Evolutionary conservation across 2,797 vertebrate genomes (phyloP).

Genomic region (Mycteria americana): DNA sequence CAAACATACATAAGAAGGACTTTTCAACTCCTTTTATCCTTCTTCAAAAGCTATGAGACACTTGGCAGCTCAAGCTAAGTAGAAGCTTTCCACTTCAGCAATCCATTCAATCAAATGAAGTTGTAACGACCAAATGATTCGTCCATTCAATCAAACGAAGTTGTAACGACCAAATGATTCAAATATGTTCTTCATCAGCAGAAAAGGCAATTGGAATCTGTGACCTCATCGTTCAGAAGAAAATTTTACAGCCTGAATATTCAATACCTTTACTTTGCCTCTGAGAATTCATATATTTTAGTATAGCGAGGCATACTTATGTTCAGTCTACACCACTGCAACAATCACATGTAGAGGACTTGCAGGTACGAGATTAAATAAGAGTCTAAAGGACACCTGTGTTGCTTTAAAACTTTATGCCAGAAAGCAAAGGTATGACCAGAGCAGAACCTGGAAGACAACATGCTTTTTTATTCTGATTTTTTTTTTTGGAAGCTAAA

Average conservation of each 20-base stretch:
- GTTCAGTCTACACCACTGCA: neutral
- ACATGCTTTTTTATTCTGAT: neutral
- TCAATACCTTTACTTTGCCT: neutral
- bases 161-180: neutral
- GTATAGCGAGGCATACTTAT: neutral
- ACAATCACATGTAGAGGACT: neutral
- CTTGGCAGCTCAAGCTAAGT: neutral
- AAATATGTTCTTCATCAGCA: neutral
- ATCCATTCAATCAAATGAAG: neutral
- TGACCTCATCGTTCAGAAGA: neutral
- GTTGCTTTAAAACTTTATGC: neutral
- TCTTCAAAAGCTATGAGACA: neutral
- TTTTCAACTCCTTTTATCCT: neutral
- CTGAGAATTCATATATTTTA: neutral
- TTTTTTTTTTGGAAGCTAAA: neutral
- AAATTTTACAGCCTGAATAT: neutral
- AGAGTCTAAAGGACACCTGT: neutral
- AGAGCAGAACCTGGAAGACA: neutral
- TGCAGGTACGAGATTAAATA: neutral
- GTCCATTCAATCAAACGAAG: neutral
- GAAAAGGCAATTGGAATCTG: neutral
- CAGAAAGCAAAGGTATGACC: neutral
- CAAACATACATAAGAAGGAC: neutral
- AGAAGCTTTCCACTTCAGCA: slow-evolving; percentile 5
- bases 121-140: neutral